Percentiles rank a stretch among this genome's conserved stretches.
phyloP scores from a whole-genome alignment of 2,113 vertebrate species.

The Heterochromis multidens region DNA sequence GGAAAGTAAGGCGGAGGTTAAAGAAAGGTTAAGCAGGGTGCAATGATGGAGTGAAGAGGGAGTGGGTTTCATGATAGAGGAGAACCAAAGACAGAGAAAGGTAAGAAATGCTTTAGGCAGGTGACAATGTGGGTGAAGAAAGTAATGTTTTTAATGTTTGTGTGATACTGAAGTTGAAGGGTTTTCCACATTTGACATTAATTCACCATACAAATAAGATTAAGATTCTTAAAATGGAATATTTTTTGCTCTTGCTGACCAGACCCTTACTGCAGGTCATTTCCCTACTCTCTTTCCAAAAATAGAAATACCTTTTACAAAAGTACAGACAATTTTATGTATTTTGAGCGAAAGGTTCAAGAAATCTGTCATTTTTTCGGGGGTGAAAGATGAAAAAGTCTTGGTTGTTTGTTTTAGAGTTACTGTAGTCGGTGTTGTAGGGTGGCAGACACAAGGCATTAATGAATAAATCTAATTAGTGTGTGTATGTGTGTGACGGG shows the following conservation, averaged over 20 bases:
- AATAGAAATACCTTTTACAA: no score
- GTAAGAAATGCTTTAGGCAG: not conserved
- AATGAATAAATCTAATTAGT: not conserved
- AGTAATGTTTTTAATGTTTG: not conserved
- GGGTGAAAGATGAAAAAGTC: no score
- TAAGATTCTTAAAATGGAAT: no score
- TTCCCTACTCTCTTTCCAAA: no score
- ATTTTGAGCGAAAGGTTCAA: not conserved
- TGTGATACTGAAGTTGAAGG: not conserved
- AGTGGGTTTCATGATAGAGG: not conserved
- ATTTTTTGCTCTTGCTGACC: no score
- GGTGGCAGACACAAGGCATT: no score
- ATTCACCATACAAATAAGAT: no score
- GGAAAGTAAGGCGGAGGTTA: slow-evolving; percentile 37
- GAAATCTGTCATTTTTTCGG: not conserved
- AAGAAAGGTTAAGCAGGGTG: slow-evolving; percentile 25
- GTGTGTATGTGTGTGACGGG: not conserved
- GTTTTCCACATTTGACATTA: not conserved
- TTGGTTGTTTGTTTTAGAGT: not conserved
- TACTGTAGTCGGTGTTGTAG: not conserved
- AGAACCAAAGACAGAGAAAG: not conserved
- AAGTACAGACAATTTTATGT: not conserved
- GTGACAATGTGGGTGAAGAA: not conserved
- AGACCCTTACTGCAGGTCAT: not conserved
- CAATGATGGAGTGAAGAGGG: not conserved